These are phyloP conservation scores for Itoplectis maculator DNA, from an alignment of 2,888 invertebrate genomes.

Conservation along the genomic window DNA sequence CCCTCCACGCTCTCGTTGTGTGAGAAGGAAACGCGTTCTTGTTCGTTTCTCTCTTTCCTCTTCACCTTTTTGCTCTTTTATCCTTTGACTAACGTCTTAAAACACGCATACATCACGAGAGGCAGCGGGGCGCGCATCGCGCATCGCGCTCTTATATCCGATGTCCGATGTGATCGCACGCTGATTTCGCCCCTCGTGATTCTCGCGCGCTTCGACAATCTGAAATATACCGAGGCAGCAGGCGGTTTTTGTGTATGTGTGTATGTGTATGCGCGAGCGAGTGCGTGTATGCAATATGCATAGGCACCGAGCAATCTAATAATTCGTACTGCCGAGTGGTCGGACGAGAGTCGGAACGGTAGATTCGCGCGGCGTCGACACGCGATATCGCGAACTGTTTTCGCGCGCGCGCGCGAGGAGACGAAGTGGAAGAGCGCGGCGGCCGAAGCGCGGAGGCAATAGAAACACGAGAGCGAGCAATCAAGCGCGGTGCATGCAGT, in stretches of 20 bases:
- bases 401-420: conserved; percentile 46
- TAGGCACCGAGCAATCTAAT: conserved; percentile 52
- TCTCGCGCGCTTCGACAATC: conserved; percentile 46
- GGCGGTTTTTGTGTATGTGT: background rate
- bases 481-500: conserved; percentile 63
- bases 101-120: conserved; percentile 33
- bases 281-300: background rate
- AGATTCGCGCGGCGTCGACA: conserved; percentile 55
- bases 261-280: too few species aligned
- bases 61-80: background rate
- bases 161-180: conserved; percentile 25
- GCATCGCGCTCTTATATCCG: conserved; percentile 10
- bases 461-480: conserved; percentile 60
- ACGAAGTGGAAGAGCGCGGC: conserved; percentile 6
- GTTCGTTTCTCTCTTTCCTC: background rate
- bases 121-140: too few species aligned
- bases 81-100: conserved; percentile 18
- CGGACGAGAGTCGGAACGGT: conserved; percentile 38
- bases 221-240: conserved; percentile 39
- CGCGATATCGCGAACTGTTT: conserved; percentile 68
- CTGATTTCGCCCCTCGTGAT: conserved; percentile 27
- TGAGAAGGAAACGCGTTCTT: conserved; percentile 59
- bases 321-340: conserved; percentile 60
- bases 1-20: conserved; percentile 23
- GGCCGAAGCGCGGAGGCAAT: conserved; percentile 23